These are phyloP conservation scores for Pherbina coryleti DNA, from an alignment of 2,888 invertebrate species.

Conservation along the genomic window DNA sequence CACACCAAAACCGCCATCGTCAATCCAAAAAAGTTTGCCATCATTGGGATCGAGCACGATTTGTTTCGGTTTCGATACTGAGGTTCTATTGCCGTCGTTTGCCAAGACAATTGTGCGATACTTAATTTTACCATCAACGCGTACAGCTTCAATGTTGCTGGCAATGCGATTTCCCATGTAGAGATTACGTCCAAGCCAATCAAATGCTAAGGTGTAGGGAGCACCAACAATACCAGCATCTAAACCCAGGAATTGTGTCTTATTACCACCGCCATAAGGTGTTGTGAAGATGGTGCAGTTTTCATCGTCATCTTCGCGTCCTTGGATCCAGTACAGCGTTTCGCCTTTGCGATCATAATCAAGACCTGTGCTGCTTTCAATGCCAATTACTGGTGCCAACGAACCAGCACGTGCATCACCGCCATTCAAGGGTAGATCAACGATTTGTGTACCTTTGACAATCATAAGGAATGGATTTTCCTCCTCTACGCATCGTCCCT, in stretches of 20 bases:
- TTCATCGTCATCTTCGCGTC: slow-evolving; percentile 81
- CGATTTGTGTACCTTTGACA: slow-evolving; percentile 88
- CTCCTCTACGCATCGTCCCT: slow-evolving; percentile 84
- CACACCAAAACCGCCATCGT: slow-evolving; percentile 91
- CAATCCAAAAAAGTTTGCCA: slow-evolving; percentile 96
- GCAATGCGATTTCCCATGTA: slow-evolving; percentile 92
- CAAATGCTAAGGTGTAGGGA: slow-evolving; percentile 92
- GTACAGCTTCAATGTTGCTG: slow-evolving; percentile 90
- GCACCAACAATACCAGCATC: slow-evolving; percentile 91
- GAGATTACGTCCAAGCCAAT: slow-evolving; percentile 96
- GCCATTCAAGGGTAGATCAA: slow-evolving; percentile 83
- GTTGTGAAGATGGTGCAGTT: slow-evolving; percentile 89
- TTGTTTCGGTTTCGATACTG: slow-evolving; percentile 88
- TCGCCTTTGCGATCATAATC: slow-evolving; percentile 92
- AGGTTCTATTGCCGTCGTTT: slow-evolving; percentile 87
- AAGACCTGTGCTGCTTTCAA: slow-evolving; percentile 88
- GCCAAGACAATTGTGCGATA: slow-evolving; percentile 88
- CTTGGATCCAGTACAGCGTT: slow-evolving; percentile 89
- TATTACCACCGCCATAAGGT: slow-evolving; percentile 87
- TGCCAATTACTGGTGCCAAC: slow-evolving; percentile 88
- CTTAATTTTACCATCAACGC: slow-evolving; percentile 86
- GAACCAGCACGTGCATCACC: slow-evolving; percentile 83
- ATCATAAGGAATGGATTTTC: slow-evolving; percentile 91
- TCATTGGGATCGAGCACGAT: slow-evolving; percentile 93
- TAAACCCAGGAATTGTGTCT: slow-evolving; percentile 83